Percentiles rank a stretch among this genome's conserved stretches.
Conservation (phyloP, 2,888 invertebrate species). For the Parapristionchus giblindavisi region DNA sequence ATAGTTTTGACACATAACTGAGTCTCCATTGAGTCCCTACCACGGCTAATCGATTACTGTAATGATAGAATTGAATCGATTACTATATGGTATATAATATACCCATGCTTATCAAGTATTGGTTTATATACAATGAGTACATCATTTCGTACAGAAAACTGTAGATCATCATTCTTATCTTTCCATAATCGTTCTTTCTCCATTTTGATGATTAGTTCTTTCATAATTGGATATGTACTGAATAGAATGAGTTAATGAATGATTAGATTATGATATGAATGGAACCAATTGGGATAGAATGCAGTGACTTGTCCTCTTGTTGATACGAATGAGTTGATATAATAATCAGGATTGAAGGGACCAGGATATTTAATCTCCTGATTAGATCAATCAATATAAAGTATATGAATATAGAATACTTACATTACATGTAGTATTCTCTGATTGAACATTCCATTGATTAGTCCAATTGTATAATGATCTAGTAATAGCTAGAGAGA, state of each 20-base stretch:
- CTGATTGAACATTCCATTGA: conserved; percentile 44
- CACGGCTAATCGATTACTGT: conserved; percentile 52
- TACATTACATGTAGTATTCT: conserved; percentile 31
- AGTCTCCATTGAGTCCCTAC: conserved; percentile 60
- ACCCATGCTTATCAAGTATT: conserved; percentile 23
- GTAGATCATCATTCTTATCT: conserved; percentile 32
- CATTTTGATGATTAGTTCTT: conserved; percentile 47
- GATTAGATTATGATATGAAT: background rate
- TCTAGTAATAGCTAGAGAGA: conserved; percentile 42
- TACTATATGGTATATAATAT: background rate
- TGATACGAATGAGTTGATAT: conserved; percentile 58
- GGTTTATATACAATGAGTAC: conserved; percentile 13
- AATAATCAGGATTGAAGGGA: conserved; percentile 42
- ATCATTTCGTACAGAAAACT: conserved; percentile 46
- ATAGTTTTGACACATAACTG: conserved; percentile 51
- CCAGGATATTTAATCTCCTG: no score
- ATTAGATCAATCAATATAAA: no score
- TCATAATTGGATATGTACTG: conserved; percentile 49
- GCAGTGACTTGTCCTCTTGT: conserved; percentile 52
- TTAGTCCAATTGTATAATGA: conserved; percentile 45
- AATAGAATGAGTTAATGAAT: background rate
- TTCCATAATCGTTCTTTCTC: conserved; percentile 44
- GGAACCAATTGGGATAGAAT: conserved; percentile 60
- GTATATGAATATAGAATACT: conserved; percentile 33
- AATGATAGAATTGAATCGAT: conserved; percentile 37